These are phyloP conservation scores for Danio jaintianensis DNA, from an alignment of 2,797 vertebrate genomes.

Conservation along the genomic window DNA sequence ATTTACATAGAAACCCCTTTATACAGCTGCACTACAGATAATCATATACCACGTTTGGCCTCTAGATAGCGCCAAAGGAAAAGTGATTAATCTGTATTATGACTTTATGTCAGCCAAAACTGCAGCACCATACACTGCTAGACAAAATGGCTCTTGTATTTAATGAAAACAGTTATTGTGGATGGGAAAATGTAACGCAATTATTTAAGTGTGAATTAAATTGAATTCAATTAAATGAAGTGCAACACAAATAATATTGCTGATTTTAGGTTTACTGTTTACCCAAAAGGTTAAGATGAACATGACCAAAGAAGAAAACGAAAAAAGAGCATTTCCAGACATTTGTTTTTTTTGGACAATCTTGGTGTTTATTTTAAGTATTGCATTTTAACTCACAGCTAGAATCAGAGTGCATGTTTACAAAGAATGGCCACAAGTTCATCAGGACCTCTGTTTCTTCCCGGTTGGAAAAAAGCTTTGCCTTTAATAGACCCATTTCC, in stretches of 20 bases:
- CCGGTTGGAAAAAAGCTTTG: conserved; percentile 55
- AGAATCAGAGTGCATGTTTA: conserved; percentile 79
- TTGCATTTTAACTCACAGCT: conserved; percentile 75
- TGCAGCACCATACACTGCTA: background rate
- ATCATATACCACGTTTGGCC: background rate
- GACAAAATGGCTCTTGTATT: conserved; percentile 10
- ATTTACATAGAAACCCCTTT: background rate
- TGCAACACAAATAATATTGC: background rate
- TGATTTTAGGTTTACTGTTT: background rate
- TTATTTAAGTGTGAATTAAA: background rate
- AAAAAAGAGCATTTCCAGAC: background rate
- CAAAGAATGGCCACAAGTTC: conserved; percentile 77
- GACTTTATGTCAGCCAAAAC: background rate
- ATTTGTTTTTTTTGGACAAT: conserved; percentile 71
- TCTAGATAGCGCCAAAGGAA: background rate
- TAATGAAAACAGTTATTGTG: background rate
- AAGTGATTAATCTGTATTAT: background rate
- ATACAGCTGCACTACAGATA: background rate
- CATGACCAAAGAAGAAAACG: conserved; percentile 13
- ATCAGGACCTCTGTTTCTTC: conserved; percentile 67
- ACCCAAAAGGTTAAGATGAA: background rate
- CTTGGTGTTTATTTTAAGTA: conserved; percentile 79
- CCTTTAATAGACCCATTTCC: conserved; percentile 50
- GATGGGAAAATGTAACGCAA: background rate
- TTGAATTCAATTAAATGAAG: background rate